These are phyloP conservation scores for Platycheirus rosarum DNA, from an alignment of 2,888 invertebrate species.

Conservation along the genomic window DNA sequence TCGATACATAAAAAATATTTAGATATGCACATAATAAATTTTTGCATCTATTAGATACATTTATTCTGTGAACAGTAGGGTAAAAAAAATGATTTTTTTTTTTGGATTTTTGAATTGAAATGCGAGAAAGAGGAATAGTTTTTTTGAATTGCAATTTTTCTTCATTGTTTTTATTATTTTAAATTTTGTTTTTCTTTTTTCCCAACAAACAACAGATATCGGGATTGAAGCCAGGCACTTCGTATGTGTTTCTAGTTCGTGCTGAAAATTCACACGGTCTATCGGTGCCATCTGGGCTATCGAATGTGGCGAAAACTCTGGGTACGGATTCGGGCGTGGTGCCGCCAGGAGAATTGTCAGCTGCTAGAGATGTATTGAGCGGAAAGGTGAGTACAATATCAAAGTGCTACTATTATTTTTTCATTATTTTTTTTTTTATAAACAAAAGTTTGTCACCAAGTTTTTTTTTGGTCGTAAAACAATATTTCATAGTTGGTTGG, in stretches of 20 bases:
- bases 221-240: constrained; percentile 89
- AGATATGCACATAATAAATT: constrained; percentile 73
- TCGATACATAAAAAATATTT: constrained; percentile 67
- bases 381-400: constrained; percentile 80
- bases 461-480: constrained; percentile 3
- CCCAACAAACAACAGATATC: constrained; percentile 84
- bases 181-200: constrained; percentile 28
- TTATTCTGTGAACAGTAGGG: constrained; percentile 25
- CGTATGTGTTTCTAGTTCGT: constrained; percentile 92
- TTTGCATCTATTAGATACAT: constrained; percentile 67
- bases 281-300: constrained; percentile 90
- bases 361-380: constrained; percentile 81
- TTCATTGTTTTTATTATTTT: constrained; percentile 17
- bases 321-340: constrained; percentile 81
- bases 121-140: constrained; percentile 9
- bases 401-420: constrained; percentile 15
- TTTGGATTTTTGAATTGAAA: constrained; percentile 35
- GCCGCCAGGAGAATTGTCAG: constrained; percentile 82
- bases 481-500: constrained; percentile 58
- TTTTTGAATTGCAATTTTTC: constrained; percentile 49
- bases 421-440: constrained; percentile 7
- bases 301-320: constrained; percentile 87
- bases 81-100: constrained; percentile 1
- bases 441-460: constrained; percentile 5
- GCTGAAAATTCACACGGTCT: constrained; percentile 94